These are phyloP conservation scores for Thereuonema tuberculata DNA, from an alignment of 1,140 invertebrate genomes.

Conservation along the genomic window DNA sequence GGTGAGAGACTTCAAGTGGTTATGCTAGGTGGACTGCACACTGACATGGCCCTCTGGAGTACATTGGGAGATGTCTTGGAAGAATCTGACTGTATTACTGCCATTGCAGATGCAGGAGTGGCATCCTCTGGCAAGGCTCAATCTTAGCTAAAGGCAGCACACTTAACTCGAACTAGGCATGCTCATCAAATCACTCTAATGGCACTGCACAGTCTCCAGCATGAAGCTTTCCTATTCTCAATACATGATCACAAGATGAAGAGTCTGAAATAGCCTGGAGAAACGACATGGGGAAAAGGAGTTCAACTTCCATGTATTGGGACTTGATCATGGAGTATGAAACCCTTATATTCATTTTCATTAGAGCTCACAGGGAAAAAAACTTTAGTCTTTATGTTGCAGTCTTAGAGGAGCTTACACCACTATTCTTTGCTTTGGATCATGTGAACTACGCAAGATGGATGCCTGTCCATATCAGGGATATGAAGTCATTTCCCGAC, in stretches of 20 bases:
- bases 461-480: constrained; percentile 17
- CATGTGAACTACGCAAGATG: constrained; percentile 8
- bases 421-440: constrained; percentile 16
- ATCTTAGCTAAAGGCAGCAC: constrained; percentile 15
- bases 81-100: constrained; percentile 19
- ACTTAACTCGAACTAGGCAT: constrained; percentile 13
- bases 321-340: constrained; percentile 11
- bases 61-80: constrained; percentile 20
- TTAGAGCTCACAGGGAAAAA: constrained; percentile 11
- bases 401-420: constrained; percentile 10
- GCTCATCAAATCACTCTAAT: constrained; percentile 16
- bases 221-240: neutral
- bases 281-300: constrained; percentile 1
- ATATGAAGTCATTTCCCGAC: constrained; percentile 12
- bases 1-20: constrained; percentile 21
- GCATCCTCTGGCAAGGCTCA: neutral
- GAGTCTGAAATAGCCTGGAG: constrained; percentile 13
- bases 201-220: neutral
- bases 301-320: constrained; percentile 16
- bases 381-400: constrained; percentile 14
- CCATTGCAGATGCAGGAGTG: neutral
- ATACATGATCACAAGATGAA: neutral
- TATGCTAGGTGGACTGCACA: constrained; percentile 22
- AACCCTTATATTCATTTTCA: constrained; percentile 10
- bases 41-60: constrained; percentile 18